phyloP scores from a whole-genome alignment of 2,113 vertebrate species.

The Rhadina sibilatrix region DNA sequence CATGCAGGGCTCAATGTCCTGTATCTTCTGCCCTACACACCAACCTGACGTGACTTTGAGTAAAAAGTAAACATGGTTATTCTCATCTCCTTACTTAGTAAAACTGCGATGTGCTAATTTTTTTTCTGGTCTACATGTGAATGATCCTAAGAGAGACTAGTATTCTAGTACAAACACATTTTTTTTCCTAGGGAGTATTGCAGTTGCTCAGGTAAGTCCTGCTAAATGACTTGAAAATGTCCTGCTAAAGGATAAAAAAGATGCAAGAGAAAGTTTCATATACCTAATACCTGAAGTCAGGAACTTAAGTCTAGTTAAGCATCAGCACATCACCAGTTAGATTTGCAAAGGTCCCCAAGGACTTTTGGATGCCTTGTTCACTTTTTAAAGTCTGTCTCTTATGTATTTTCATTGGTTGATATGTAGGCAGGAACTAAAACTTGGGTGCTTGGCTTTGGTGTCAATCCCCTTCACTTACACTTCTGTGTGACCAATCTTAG shows the following conservation, averaged over 20 bases:
- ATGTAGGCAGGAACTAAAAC: not conserved
- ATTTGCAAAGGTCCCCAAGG: not conserved
- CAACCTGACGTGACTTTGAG: not conserved
- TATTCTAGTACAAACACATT: not conserved
- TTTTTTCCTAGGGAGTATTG: not conserved
- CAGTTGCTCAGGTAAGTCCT: not conserved
- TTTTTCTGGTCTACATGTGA: not conserved
- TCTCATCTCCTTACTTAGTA: conserved; percentile 14
- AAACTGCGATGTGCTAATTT: not conserved
- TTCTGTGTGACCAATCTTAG: not conserved
- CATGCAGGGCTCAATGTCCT: not conserved
- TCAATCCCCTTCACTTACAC: not conserved
- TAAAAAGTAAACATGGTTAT: not conserved
- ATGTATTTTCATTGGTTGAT: not conserved
- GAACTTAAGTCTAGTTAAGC: not conserved
- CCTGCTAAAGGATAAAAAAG: not conserved
- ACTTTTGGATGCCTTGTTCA: not conserved
- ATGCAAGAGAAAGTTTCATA: not conserved
- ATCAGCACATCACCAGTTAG: not conserved
- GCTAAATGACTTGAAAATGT: not conserved
- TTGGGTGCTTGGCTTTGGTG: not conserved
- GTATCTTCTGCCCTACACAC: not conserved
- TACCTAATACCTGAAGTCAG: not conserved
- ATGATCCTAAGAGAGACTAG: not conserved
- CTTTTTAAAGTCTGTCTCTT: not conserved